Conservation (phyloP, 1,140 invertebrate genomes). For the Bombus cullumanus region DNA sequence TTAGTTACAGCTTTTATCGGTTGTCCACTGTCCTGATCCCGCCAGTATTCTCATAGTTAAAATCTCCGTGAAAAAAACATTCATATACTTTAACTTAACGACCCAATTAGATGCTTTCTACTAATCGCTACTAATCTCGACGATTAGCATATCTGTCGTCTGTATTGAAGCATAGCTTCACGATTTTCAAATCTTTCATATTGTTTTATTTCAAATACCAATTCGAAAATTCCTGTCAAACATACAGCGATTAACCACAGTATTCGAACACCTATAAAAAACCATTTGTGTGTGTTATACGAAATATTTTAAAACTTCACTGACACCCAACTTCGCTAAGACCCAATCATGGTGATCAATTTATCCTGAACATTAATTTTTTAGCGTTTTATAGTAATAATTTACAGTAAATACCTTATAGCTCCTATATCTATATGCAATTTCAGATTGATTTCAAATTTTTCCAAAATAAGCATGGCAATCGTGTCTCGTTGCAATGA, state of each 20-base stretch:
- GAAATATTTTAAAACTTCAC: not conserved
- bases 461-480: not conserved
- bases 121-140: not conserved
- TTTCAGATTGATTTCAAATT: not conserved
- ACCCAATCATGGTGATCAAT: not conserved
- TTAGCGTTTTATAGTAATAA: no score
- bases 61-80: constrained; percentile 8
- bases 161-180: not conserved
- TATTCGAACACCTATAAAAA: not conserved
- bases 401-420: not conserved
- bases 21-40: constrained; percentile 16
- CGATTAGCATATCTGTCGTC: not conserved
- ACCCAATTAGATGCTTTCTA: constrained; percentile 23
- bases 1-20: constrained; percentile 53
- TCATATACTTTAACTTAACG: constrained; percentile 16
- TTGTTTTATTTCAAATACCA: no score
- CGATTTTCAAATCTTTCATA: not conserved
- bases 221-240: not conserved
- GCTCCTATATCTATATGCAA: not conserved
- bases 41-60: not conserved
- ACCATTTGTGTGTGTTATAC: not conserved
- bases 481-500: not conserved
- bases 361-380: no score
- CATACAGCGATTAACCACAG: not conserved
- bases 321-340: not conserved